A percentile compares a stretch with the other conserved stretches of the same genome.
Conservation (phyloP, 1,140 invertebrate genomes). For the Trypoxylus dichotomus region DNA sequence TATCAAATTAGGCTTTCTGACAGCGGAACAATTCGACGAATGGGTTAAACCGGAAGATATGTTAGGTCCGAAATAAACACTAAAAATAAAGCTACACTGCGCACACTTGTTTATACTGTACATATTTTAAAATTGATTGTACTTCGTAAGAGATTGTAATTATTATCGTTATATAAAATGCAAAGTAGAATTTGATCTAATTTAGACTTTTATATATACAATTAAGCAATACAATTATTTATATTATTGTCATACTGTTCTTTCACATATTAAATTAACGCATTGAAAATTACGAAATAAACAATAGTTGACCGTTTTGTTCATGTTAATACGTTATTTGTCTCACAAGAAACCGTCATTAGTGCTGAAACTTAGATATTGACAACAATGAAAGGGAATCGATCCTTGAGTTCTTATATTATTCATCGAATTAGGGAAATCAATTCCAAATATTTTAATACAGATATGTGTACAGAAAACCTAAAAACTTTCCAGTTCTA, state of each 20-base stretch:
- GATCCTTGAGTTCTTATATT: too few species aligned
- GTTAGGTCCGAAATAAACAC: constrained; percentile 62
- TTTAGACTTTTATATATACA: neutral
- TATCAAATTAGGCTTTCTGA: constrained; percentile 64
- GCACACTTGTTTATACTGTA: neutral
- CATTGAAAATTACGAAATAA: neutral
- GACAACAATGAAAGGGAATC: too few species aligned
- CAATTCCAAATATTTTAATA: too few species aligned
- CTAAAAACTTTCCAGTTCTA: too few species aligned
- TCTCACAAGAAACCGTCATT: too few species aligned
- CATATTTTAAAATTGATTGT: neutral
- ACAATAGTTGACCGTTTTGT: too few species aligned
- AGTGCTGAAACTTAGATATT: too few species aligned
- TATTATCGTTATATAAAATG: neutral
- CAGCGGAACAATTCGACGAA: constrained; percentile 73
- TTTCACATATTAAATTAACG: too few species aligned
- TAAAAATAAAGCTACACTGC: neutral
- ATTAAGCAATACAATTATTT: constrained; percentile 17
- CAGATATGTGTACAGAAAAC: too few species aligned
- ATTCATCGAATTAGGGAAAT: too few species aligned
- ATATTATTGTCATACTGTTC: neutral
- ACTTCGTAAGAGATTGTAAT: neutral
- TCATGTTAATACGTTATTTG: too few species aligned
- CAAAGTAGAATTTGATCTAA: neutral
- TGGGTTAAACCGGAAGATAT: constrained; percentile 82